Evolutionary conservation across 2,797 vertebrate genomes (phyloP).

Genomic region (Alcedo quadribrachys): DNA sequence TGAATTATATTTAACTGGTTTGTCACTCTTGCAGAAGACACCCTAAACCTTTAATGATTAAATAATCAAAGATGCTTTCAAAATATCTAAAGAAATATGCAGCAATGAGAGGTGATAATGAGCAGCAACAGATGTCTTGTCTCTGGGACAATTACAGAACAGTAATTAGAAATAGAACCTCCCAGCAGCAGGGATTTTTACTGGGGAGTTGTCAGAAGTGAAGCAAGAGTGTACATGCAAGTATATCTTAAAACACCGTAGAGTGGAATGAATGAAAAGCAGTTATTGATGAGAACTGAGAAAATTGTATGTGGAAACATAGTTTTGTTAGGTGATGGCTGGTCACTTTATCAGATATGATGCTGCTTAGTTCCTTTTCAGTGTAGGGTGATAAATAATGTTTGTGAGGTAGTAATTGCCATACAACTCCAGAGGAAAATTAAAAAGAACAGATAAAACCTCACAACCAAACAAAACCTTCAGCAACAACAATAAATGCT

Average conservation of each 20-base stretch:
- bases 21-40: constrained; percentile 30
- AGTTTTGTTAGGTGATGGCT: not conserved
- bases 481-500: not conserved
- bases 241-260: not conserved
- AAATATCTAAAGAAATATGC: constrained; percentile 45
- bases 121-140: constrained; percentile 67
- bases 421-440: not conserved
- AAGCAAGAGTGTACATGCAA: constrained; percentile 27
- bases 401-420: not conserved
- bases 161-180: constrained; percentile 71
- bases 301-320: not conserved
- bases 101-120: constrained; percentile 57
- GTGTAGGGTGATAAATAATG: not conserved
- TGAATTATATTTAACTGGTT: not conserved
- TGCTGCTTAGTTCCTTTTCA: not conserved
- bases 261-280: not conserved
- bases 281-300: not conserved
- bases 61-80: constrained; percentile 55
- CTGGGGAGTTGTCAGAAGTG: constrained; percentile 4
- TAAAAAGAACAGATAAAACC: not conserved
- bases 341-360: accelerated
- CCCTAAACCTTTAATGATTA: constrained; percentile 21
- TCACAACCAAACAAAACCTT: not conserved
- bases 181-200: not conserved
- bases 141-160: constrained; percentile 40